Evolutionary conservation across 2,888 invertebrate species (phyloP), one percentile per base, ranked within the genome.

Genomic region (Lapara coniferarum): DNA sequence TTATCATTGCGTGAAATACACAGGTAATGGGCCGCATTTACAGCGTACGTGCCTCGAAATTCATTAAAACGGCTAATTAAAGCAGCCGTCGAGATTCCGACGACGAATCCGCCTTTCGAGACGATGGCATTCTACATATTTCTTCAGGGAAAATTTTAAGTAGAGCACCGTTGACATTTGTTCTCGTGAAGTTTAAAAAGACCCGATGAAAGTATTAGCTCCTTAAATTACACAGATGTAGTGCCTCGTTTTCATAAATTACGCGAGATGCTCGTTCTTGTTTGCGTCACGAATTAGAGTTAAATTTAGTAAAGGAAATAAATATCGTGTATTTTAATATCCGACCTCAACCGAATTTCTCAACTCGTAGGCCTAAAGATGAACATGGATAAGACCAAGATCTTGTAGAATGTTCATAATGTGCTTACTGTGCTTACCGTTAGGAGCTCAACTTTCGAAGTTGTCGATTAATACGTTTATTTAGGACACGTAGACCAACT

Each of bases 31-130:
- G 85, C 82, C 89, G 87, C 89, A 85, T 90, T 91, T 86, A 89
- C 85, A 85, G 84, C 87, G 91, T 88, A 92, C 92, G 92, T 92
- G 92, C 87, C 89, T 81, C 85, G 86, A 91, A 90, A 92, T 92
- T 92, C 88, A 92, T 92, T 92, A 91, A 85, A 85, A 82, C 81
- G 86, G 85, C 91, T 92, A 92, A 92, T 92, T 92, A 91, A 89
- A 91, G 88, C 86, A 81, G 82, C 82, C 85, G 84, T 77, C 83
- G 85, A 85, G 89, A 88, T 88, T 87, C 86, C 87, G 77, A 78
- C 83, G 83, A 84, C 84, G 86, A 84, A 87, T 87, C 78, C 84
- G 80, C 82, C 79, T 79, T 78, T 75, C 75, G 79, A 84, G 83
- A 85, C 80, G 80, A 75, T 73, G 73, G 68, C 77, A 77, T 81